Percentiles rank a stretch among this genome's conserved stretches.
Conservation (phyloP, 2,113 vertebrate genomes). For the Microcebus griseorufus region DNA sequence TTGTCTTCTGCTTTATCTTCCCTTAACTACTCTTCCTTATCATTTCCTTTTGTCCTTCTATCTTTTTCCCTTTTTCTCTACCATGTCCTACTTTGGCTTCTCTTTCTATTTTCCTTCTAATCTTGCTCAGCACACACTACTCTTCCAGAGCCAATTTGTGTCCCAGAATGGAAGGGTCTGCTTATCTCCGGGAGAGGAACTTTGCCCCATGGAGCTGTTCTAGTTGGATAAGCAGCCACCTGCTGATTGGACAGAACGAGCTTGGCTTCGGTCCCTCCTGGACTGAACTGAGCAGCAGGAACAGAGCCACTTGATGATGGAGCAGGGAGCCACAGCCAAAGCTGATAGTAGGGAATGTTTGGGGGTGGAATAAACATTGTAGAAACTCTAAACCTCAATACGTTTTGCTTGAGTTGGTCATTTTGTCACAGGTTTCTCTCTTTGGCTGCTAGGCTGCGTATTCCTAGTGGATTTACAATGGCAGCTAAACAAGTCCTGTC, state of each 20-base stretch:
- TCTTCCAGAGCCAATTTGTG: slow-evolving; percentile 42
- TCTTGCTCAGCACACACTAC: slow-evolving; percentile 43
- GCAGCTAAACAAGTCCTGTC: not conserved
- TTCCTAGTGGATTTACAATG: slow-evolving; percentile 14
- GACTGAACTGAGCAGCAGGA: not conserved
- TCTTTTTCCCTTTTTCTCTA: not conserved
- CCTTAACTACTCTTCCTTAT: not conserved
- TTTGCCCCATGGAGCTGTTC: slow-evolving; percentile 32
- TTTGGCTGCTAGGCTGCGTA: not conserved
- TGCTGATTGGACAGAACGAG: not conserved
- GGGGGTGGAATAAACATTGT: slow-evolving; percentile 30
- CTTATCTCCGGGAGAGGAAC: slow-evolving; percentile 57
- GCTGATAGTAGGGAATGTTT: not conserved
- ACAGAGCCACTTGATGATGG: not conserved
- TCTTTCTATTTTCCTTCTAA: slow-evolving; percentile 44
- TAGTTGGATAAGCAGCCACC: slow-evolving; percentile 69
- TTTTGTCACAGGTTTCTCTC: slow-evolving; percentile 49
- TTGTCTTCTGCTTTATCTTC: not conserved
- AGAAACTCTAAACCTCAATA: slow-evolving; percentile 25
- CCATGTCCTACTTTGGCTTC: not conserved
- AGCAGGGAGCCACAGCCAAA: not conserved
- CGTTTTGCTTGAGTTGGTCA: slow-evolving; percentile 33
- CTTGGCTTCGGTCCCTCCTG: not conserved
- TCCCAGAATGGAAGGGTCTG: slow-evolving; percentile 36
- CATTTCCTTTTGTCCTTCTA: not conserved